phyloP scores from a whole-genome alignment of 2,888 invertebrate species.

The Syrista parreyssii region DNA sequence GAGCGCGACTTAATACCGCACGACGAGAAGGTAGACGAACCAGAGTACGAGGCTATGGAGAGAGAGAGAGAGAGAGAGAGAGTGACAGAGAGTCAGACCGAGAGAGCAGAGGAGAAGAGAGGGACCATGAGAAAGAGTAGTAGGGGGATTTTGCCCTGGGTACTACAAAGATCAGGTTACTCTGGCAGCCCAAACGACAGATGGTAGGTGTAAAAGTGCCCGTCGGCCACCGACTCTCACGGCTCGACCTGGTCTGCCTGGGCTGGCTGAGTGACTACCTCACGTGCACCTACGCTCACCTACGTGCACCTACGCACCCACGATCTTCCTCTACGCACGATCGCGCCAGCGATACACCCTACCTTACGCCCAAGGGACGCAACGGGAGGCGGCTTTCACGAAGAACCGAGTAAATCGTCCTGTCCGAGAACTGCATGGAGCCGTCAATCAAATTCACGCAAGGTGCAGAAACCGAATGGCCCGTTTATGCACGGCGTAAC shows the following conservation, averaged over 20 bases:
- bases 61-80: slow-evolving; percentile 6
- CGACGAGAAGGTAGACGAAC: background rate
- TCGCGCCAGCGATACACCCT: slow-evolving; percentile 20
- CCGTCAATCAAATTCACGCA: background rate
- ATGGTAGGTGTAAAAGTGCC: slow-evolving; percentile 60
- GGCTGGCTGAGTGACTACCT: background rate
- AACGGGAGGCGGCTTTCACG: background rate
- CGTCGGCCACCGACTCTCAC: slow-evolving; percentile 42
- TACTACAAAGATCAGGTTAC: slow-evolving; percentile 57
- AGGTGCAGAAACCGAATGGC: background rate
- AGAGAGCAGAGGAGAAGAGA: background rate
- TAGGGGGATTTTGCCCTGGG: slow-evolving; percentile 43
- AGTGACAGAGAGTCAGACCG: background rate
- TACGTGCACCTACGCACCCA: background rate
- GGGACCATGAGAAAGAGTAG: slow-evolving; percentile 15
- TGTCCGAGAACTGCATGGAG: background rate
- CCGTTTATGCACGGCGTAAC: background rate
- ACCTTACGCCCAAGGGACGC: background rate
- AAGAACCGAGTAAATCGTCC: background rate
- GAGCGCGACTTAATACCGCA: background rate
- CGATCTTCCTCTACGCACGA: slow-evolving; percentile 20
- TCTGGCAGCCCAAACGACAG: slow-evolving; percentile 51
- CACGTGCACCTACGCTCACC: background rate
- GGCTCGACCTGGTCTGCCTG: slow-evolving; percentile 29
- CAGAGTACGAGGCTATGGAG: background rate